A percentile compares a stretch with the other conserved stretches of the same genome.
Evolutionary conservation across 2,113 vertebrate genomes (phyloP).

Genomic region (Lontra canadensis): DNA sequence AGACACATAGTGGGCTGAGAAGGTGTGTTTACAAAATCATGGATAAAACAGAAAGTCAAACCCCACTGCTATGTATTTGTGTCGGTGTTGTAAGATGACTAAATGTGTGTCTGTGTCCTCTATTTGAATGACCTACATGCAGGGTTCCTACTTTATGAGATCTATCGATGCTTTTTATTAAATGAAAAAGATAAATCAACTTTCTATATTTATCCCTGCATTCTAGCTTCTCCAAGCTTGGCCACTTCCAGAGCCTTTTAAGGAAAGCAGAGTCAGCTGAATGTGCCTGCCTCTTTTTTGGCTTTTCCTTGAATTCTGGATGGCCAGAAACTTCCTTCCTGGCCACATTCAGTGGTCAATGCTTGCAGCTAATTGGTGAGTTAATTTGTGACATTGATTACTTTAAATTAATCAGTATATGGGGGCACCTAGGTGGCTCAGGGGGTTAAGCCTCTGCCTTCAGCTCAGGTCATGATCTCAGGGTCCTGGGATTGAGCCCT

Average conservation of each 20-base stretch:
- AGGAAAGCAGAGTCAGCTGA: conserved; percentile 57
- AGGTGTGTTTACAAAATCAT: neutral
- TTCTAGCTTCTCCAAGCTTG: conserved; percentile 47
- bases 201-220: conserved; percentile 52
- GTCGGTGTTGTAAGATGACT: neutral
- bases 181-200: conserved; percentile 64
- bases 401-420: conserved; percentile 17
- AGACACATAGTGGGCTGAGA: neutral
- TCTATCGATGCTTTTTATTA: conserved; percentile 57
- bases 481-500: no score
- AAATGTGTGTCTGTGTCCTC: neutral
- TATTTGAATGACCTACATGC: conserved; percentile 16
- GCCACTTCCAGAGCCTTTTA: conserved; percentile 52
- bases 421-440: no score
- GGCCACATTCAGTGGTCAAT: neutral
- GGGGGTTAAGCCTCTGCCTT: no score
- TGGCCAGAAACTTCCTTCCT: conserved; percentile 16
- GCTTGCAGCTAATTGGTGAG: neutral
- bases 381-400: conserved; percentile 30
- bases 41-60: neutral
- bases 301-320: conserved; percentile 47
- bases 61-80: neutral
- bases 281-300: neutral
- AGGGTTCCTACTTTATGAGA: conserved; percentile 44
- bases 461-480: no score